Base-by-base conservation (phyloP, 2,888 invertebrate species). In the Chironomus riparius region DNA sequence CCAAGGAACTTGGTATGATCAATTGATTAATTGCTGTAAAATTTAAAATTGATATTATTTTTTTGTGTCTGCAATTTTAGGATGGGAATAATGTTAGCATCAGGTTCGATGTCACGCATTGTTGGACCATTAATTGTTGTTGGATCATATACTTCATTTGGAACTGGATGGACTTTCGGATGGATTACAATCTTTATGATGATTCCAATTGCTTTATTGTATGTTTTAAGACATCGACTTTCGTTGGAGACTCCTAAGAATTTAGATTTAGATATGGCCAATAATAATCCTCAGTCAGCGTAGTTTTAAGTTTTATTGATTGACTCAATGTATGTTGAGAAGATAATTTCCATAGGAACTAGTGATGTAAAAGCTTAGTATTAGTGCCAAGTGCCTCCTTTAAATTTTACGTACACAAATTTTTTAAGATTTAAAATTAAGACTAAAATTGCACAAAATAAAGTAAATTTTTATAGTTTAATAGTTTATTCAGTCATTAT, bases 101-200 rank as follows among this genome's bases (percentile, higher is more conserved):
- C 92, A 2, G 94, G 94, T 2, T 94, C 94, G 82, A 84, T 91
- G 77, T 92, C 94, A 2, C 88, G 94, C 78, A 92, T 93, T 47
- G 85, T 94, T 83, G 94, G 95, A 5, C 94, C 95, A 0, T 87
- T 94, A 72, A 92, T 92, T 84, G 92, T 95, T 78, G 88, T 92
- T 28, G 86, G 88, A 77, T 90, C 94, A 80, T 95, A 95, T 84
- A 91, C 93, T 76, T 87, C 90, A 24, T 87, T 87, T 78, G 95
- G 94, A 1, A 92, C 93, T 0, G 88, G 89, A 81, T 91, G 91
- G 86, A 93, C 93, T 0, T 94, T 94, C 82, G 90, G 89, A 71
- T 85, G 90, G 78, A 93, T 93, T 5, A 88, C 91, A 0, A 85
- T 86, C 13, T 90, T 92, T 85, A 91, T 94, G 85, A 81, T 90